These are phyloP conservation scores for Amniataba percoides DNA, from an alignment of 2,797 vertebrate genomes.

Conservation along the genomic window DNA sequence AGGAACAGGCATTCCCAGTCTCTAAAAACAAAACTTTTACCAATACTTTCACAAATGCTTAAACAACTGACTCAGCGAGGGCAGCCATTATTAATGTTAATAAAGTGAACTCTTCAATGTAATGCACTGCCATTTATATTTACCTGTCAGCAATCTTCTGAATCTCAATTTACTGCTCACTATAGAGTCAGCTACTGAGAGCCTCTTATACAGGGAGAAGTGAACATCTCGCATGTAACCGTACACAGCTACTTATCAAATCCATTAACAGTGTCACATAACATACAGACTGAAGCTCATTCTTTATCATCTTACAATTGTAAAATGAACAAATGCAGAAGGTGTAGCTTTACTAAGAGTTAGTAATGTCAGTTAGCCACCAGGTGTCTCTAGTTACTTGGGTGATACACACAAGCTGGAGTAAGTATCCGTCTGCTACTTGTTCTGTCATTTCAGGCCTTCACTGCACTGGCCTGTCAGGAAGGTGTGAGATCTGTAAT, in stretches of 20 bases:
- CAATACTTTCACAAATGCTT: too few species aligned
- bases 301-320: not conserved
- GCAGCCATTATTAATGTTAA: not conserved
- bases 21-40: too few species aligned
- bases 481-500: too few species aligned
- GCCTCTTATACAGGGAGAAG: not conserved
- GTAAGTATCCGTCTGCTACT: not conserved
- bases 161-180: not conserved
- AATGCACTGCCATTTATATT: not conserved
- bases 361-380: slow-evolving; percentile 23
- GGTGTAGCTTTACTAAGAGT: not conserved
- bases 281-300: not conserved
- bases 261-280: not conserved
- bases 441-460: not conserved
- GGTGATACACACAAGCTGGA: not conserved
- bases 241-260: not conserved
- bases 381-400: slow-evolving; percentile 22
- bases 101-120: not conserved
- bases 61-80: too few species aligned
- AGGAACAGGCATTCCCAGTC: not conserved
- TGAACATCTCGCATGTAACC: not conserved
- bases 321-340: not conserved
- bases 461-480: not conserved
- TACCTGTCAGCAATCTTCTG: not conserved
- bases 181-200: not conserved